phyloP scores from a whole-genome alignment of 2,888 invertebrate genomes.

The Melitaea athalia region DNA sequence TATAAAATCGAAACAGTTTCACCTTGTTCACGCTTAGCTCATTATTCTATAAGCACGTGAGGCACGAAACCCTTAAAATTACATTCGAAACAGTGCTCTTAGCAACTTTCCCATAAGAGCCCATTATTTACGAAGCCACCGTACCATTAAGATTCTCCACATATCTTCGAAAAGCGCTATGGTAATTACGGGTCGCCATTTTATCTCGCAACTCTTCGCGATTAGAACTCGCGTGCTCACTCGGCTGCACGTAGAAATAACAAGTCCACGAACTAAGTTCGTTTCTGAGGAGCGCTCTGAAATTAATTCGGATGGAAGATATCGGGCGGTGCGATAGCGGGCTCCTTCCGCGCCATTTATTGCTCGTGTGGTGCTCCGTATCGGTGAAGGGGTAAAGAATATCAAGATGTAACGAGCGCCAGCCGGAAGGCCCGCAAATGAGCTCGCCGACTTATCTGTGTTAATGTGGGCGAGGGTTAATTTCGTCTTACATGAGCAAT shows the following conservation, averaged over 20 bases:
- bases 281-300: conserved; percentile 73
- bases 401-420: conserved; percentile 81
- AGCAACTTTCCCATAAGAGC: conserved; percentile 82
- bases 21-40: conserved; percentile 66
- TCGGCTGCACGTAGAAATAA: conserved; percentile 74
- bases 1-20: conserved; percentile 35
- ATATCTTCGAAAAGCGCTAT: conserved; percentile 82
- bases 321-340: conserved; percentile 78
- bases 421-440: conserved; percentile 82
- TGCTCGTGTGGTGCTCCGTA: conserved; percentile 79
- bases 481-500: conserved; percentile 81
- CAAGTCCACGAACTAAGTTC: conserved; percentile 79
- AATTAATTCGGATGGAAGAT: conserved; percentile 83
- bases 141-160: conserved; percentile 82
- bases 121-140: conserved; percentile 81
- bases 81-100: conserved; percentile 81
- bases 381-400: conserved; percentile 82
- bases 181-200: conserved; percentile 82
- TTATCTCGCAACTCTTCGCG: conserved; percentile 78
- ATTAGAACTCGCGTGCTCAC: conserved; percentile 71
- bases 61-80: conserved; percentile 78
- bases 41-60: conserved; percentile 80
- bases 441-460: conserved; percentile 81
- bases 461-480: conserved; percentile 82
- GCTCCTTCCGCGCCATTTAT: conserved; percentile 82